Percentiles rank a stretch among this genome's conserved stretches.
phyloP scores from a whole-genome alignment of 1,140 invertebrate species.

The Copidosoma floridanum region DNA sequence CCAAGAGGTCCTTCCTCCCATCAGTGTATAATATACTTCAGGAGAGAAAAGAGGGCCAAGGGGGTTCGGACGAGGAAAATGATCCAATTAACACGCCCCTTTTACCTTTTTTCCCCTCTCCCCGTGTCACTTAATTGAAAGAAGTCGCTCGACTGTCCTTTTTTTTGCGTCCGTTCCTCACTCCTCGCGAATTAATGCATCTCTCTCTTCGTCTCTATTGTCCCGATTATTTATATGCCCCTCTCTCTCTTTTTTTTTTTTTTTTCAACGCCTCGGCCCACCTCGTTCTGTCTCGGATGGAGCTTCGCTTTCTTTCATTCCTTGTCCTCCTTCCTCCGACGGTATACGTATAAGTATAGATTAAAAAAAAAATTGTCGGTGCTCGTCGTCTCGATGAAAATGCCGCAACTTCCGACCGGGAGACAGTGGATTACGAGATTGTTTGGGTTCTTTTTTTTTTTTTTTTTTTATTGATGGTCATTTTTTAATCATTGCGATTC shows the following conservation, averaged over 20 bases:
- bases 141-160: neutral
- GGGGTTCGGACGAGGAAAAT: conserved; percentile 18
- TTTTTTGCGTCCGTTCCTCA: neutral
- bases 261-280: neutral
- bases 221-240: conserved; percentile 22
- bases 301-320: neutral
- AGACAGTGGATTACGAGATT: too few relatives aligned
- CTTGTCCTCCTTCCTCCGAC: neutral
- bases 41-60: too few relatives aligned
- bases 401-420: too few relatives aligned
- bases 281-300: neutral
- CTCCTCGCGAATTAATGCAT: conserved; percentile 28
- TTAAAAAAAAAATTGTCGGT: too few relatives aligned
- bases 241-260: conserved; percentile 5
- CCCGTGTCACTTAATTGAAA: conserved; percentile 7
- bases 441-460: too few relatives aligned
- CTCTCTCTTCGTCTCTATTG: conserved; percentile 22
- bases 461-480: too few relatives aligned
- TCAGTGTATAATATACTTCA: too few relatives aligned
- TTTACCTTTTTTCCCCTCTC: neutral
- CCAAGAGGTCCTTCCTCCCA: too few relatives aligned
- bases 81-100: conserved; percentile 22
- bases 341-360: too few relatives aligned
- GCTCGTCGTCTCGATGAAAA: conserved; percentile 23
- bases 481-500: too few relatives aligned